phyloP scores from a whole-genome alignment of 2,797 vertebrate species.

The Cuniculus paca region DNA sequence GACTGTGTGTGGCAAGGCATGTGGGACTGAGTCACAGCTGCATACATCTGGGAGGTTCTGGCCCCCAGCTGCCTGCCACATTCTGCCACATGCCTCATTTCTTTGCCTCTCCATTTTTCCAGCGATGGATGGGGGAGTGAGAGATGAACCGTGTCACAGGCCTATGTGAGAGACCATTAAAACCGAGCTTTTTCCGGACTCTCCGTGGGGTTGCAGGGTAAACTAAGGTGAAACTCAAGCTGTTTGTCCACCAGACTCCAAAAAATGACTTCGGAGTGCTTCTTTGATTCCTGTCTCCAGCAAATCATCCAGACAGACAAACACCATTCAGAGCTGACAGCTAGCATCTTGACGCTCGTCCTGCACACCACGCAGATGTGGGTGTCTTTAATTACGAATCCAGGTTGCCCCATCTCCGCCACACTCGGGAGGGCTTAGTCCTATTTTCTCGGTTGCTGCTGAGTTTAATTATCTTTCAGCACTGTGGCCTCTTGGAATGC shows the following conservation, averaged over 20 bases:
- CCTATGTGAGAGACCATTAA: not conserved
- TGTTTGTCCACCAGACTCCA: not conserved
- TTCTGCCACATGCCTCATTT: not conserved
- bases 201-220: not conserved
- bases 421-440: not conserved
- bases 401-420: not conserved
- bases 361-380: not conserved
- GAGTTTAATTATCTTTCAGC: constrained; percentile 71
- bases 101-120: not conserved
- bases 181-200: constrained; percentile 54
- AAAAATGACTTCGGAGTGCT: not conserved
- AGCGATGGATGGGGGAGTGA: not conserved
- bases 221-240: not conserved
- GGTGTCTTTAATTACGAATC: not conserved
- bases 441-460: not conserved
- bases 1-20: not conserved
- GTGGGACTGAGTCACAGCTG: not conserved
- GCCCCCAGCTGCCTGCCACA: not conserved
- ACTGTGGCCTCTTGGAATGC: constrained; percentile 72
- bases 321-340: constrained; percentile 16
- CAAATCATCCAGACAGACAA: not conserved
- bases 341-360: not conserved
- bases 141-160: not conserved
- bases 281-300: not conserved
- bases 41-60: not conserved